Evolutionary conservation across 2,113 vertebrate genomes (phyloP).

Genomic region (Oriolus oriolus): DNA sequence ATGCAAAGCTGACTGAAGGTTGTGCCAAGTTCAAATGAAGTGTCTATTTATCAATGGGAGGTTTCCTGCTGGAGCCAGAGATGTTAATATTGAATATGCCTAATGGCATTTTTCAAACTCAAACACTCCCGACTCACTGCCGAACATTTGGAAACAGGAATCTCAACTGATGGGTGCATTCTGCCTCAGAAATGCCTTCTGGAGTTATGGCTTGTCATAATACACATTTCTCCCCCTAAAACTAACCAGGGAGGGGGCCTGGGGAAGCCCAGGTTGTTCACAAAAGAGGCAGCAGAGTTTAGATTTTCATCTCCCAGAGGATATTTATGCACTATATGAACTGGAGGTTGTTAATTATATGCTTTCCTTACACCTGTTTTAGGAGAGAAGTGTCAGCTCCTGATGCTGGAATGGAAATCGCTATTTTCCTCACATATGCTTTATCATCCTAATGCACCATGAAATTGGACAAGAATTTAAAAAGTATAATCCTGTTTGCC

Average conservation of each 20-base stretch:
- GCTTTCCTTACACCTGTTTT: not conserved
- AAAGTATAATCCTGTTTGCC: not conserved
- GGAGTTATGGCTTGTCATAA: not conserved
- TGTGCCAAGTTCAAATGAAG: constrained; percentile 63
- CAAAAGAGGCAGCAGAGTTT: not conserved
- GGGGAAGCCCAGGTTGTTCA: not conserved
- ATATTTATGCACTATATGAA: not conserved
- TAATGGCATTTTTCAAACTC: constrained; percentile 38
- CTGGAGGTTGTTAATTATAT: not conserved
- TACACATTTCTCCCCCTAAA: not conserved
- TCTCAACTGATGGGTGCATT: not conserved
- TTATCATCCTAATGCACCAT: not conserved
- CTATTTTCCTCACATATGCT: not conserved
- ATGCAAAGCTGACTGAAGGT: constrained; percentile 47
- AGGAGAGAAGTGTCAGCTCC: not conserved
- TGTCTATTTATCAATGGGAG: constrained; percentile 35
- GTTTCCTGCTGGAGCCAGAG: constrained; percentile 28
- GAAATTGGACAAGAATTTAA: not conserved
- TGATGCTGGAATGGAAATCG: not conserved
- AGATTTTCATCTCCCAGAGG: not conserved
- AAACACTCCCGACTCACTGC: not conserved
- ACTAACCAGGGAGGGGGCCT: not conserved
- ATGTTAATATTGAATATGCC: constrained; percentile 50
- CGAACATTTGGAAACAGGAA: constrained; percentile 21
- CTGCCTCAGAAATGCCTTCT: not conserved